Evolutionary conservation across 2,113 vertebrate genomes (phyloP), one percentile per base, ranked within the genome.

Genomic region (Calonectris borealis): DNA sequence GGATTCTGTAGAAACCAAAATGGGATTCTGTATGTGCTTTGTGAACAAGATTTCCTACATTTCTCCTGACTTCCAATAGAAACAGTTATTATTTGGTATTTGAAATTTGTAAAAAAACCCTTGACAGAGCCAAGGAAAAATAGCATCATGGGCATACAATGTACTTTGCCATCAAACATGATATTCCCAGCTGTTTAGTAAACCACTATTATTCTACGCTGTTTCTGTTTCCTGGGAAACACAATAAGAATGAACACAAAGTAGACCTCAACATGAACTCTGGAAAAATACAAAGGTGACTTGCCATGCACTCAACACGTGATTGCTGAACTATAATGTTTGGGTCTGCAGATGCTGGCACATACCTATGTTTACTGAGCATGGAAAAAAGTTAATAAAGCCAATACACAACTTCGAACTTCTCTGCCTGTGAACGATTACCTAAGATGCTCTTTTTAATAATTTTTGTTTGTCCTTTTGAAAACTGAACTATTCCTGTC

Each of bases 191-290:
- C 58, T 70, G 69, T 76, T 93, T 83, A 90, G 40, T 91, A 95
- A 96, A 90, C 71, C 10, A 48, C 72, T 70, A 62, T 68, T 79
- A 57, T 83, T 90, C 42, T 65, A 52, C n/a, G 52, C 40, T 27
- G 52, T 82, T 96, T 96, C 69, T 55, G 73, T 97, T 96, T 97
- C 75, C 80, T 32, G 36, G 91, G 92, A 97, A 97, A 96, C 87
- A 94, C 46, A 95, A 18, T 64, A 58, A 60, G 60, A 96, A 92
- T 16, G 46, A 97, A 95, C 72, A 88, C 36, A 96, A 97, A 88
- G 40, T 18, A 94, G 55, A 92, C n/a, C 92, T 97, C 84, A 90
- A 29, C 42, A 14, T 73, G 91, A 97, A 95, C 88, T 90, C 69
- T 88, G 52, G 77, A 94, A 96, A 96, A 96, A 91, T 91, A 92